Base-by-base conservation (phyloP, 2,797 vertebrate species). In the Pangasius krempfi region DNA sequence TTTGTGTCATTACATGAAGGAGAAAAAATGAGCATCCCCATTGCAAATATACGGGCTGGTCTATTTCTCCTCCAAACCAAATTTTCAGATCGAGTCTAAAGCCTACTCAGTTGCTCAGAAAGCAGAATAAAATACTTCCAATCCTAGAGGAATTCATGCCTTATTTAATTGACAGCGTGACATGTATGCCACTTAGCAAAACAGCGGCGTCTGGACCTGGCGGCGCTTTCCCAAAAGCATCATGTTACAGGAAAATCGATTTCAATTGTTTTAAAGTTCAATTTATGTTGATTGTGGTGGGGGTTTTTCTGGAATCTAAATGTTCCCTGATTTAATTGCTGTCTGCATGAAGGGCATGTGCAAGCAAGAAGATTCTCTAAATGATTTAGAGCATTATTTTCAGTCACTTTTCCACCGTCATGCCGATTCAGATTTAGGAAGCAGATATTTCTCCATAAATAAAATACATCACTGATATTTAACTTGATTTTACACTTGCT, bases 251-350 rank as follows among this genome's bases (percentile, higher is more conserved):
- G 22, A 37, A 66, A 87, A 87, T 87, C 86, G 68, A 73, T 85
- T 85, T 8, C 50, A 72, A 73, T 85, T 85, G 66, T 56, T 54
- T 72, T 54, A 72, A 56, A 85, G 30, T 27, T 40, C 16, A 54
- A 80, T 80, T 87, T 64, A 79, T 70, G 66, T 22, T 75, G 27
- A 75, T 83, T 75, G 80, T 27, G 27, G 14, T 72, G 52, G 62
- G 18, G 22, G 9, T 14, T 40, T 60, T 72, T 44, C 37, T 70
- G 12, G 27, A 62, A 62, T 22, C 60, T 62, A 70, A 60, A 80
- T 64, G 40, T 40, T 30, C 54, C 70, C 40, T 84, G 30, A 88
- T 88, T 22, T 64, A 72, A 84, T 88, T 88, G 84, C 68, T 33
- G 54, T 33, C 40, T 84, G 64, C n/a, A 60, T 84, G 54, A 88